Evolutionary conservation across 1,140 invertebrate species (phyloP).

Genomic region (Oncopodura yosiiana): DNA sequence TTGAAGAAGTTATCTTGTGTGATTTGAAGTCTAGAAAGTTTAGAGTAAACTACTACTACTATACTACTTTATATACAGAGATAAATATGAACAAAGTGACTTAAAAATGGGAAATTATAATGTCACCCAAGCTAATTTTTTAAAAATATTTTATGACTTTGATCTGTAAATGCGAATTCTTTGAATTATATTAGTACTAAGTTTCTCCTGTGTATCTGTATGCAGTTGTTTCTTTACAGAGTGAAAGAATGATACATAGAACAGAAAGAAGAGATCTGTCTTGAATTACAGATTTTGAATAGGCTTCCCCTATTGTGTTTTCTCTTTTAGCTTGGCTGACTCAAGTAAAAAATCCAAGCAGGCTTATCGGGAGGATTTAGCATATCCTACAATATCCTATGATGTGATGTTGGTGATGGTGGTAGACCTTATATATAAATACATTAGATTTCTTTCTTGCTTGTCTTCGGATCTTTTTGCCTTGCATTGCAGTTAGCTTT

Average conservation of each 20-base stretch:
- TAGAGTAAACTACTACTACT: no score
- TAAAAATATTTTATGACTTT: no score
- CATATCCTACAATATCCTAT: no score
- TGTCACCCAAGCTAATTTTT: no score
- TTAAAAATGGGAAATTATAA: no score
- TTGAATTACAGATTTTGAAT: background rate
- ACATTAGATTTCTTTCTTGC: slow-evolving; percentile 3
- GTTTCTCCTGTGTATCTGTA: background rate
- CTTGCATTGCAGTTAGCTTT: background rate
- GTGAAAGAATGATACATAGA: background rate
- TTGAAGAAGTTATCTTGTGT: no score
- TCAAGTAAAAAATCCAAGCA: slow-evolving; percentile 17
- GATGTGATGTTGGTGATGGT: no score
- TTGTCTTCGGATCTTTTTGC: slow-evolving; percentile 7
- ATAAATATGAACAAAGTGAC: no score
- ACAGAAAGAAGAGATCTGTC: background rate
- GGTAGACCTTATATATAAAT: no score
- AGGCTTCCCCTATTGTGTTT: background rate
- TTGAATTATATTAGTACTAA: no score
- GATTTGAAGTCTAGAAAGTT: no score
- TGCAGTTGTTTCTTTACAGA: background rate
- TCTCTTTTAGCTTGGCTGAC: background rate
- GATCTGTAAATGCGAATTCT: background rate
- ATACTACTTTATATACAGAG: no score
- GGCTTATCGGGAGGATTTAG: slow-evolving; percentile 34